phyloP scores from a whole-genome alignment of 1,140 invertebrate genomes.

The Papilio dardanus region DNA sequence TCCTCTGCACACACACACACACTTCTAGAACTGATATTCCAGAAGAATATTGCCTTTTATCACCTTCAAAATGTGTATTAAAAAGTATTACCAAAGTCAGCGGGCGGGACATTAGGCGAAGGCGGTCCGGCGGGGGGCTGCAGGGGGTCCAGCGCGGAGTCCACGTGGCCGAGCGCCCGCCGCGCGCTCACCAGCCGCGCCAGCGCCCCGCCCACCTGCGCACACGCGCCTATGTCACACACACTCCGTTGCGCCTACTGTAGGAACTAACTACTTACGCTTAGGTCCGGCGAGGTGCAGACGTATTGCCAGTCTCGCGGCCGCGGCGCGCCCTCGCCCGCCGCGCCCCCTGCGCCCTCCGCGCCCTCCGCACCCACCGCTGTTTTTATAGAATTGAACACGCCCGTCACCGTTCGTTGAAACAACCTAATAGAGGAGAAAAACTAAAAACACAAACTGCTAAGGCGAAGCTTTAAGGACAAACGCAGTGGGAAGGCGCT shows the following conservation, averaged over 20 bases:
- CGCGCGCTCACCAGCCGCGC: conserved; percentile 60
- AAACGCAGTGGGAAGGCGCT: no score
- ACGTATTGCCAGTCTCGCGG: conserved; percentile 64
- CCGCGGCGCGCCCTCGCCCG: conserved; percentile 38
- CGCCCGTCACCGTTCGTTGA: conserved; percentile 77
- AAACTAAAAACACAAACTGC: no score
- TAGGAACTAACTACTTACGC: conserved; percentile 53
- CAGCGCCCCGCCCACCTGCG: conserved; percentile 59
- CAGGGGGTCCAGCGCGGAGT: conserved; percentile 64
- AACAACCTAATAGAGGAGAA: conserved; percentile 62
- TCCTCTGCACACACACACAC: conserved; percentile 54
- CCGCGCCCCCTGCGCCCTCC: conserved; percentile 44
- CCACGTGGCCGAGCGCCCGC: conserved; percentile 61
- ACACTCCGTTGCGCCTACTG: background rate
- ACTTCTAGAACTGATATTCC: background rate
- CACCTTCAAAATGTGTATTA: background rate
- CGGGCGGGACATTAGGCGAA: conserved; percentile 12
- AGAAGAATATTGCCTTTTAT: no score
- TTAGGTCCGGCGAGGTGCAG: conserved; percentile 54
- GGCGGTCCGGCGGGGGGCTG: conserved; percentile 42
- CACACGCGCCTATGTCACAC: background rate
- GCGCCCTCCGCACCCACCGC: conserved; percentile 73
- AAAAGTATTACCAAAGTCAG: conserved; percentile 47
- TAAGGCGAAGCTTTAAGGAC: background rate
- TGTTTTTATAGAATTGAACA: conserved; percentile 78